phyloP scores from a whole-genome alignment of 1,140 invertebrate genomes.

The Bursaphelenchus mucronatus region DNA sequence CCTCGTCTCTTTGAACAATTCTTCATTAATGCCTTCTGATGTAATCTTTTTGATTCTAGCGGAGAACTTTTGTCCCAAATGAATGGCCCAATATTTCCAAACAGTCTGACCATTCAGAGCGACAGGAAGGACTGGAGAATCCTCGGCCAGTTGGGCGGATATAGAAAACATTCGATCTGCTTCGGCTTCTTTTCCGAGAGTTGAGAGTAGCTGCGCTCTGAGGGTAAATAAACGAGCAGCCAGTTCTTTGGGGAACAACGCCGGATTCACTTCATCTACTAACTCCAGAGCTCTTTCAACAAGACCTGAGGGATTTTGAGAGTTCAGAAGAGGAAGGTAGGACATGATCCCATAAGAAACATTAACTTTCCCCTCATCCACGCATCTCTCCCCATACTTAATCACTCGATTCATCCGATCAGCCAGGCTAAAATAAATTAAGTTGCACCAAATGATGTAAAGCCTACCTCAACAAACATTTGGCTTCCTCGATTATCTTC shows the following conservation, averaged over 20 bases:
- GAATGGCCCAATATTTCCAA: slow-evolving; percentile 15
- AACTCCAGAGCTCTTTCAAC: not conserved
- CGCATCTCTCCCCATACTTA: slow-evolving; percentile 5
- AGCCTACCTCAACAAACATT: not conserved
- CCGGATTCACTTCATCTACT: not conserved
- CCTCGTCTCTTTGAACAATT: not conserved
- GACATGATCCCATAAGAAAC: not conserved
- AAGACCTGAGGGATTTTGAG: not conserved
- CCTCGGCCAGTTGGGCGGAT: not conserved
- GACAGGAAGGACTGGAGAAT: not conserved
- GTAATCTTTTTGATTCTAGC: slow-evolving; percentile 6
- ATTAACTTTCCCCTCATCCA: not conserved
- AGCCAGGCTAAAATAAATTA: not conserved
- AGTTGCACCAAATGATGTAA: no score
- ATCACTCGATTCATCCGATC: not conserved
- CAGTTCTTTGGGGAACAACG: slow-evolving; percentile 1
- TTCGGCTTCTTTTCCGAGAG: slow-evolving; percentile 7
- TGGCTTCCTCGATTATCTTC: slow-evolving; percentile 10
- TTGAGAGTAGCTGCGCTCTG: not conserved
- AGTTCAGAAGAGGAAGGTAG: not conserved
- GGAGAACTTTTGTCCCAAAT: slow-evolving; percentile 13
- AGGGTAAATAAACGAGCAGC: slow-evolving; percentile 8
- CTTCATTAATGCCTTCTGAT: not conserved
- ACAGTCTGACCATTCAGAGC: not conserved
- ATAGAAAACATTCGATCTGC: slow-evolving; percentile 1